Conservation (phyloP, 2,888 invertebrate genomes). For the Rhagophthalmus giganteus region DNA sequence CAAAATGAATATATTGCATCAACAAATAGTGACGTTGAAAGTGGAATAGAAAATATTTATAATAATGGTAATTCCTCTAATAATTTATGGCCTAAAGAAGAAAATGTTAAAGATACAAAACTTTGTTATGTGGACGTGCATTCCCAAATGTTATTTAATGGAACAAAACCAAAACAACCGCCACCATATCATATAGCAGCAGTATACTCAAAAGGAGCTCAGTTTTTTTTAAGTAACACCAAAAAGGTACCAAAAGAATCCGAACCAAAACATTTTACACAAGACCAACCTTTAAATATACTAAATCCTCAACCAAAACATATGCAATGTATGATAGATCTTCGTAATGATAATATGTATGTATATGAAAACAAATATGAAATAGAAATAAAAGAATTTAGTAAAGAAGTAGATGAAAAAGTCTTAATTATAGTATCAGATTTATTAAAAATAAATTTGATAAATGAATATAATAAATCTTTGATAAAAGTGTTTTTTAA, state of each 20-base stretch:
- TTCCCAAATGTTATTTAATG: slow-evolving; percentile 1
- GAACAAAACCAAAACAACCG: slow-evolving; percentile 57
- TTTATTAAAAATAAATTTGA: slow-evolving; percentile 9
- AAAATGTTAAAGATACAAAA: slow-evolving; percentile 13
- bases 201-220: slow-evolving; percentile 78
- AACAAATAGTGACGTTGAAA: slow-evolving; percentile 7
- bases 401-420: too few relatives aligned
- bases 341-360: too few relatives aligned
- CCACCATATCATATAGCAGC: slow-evolving; percentile 86
- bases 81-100: too few relatives aligned
- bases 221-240: slow-evolving; percentile 59
- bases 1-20: slow-evolving; percentile 4
- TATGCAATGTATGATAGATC: slow-evolving; percentile 8
- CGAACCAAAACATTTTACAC: slow-evolving; percentile 40
- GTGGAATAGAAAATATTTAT: slow-evolving; percentile 6
- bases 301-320: slow-evolving; percentile 38
- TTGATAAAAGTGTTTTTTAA: slow-evolving; percentile 16
- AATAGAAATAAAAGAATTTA: too few relatives aligned
- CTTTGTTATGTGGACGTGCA: slow-evolving; percentile 1
- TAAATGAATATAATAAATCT: slow-evolving; percentile 1
- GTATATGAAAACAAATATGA: too few relatives aligned
- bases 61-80: slow-evolving; percentile 2
- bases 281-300: slow-evolving; percentile 40
- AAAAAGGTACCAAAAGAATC: slow-evolving; percentile 29
- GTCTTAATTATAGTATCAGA: slow-evolving; percentile 8